Evolutionary conservation across 2,113 vertebrate species (phyloP).

Genomic region (Spilogale gracilis): DNA sequence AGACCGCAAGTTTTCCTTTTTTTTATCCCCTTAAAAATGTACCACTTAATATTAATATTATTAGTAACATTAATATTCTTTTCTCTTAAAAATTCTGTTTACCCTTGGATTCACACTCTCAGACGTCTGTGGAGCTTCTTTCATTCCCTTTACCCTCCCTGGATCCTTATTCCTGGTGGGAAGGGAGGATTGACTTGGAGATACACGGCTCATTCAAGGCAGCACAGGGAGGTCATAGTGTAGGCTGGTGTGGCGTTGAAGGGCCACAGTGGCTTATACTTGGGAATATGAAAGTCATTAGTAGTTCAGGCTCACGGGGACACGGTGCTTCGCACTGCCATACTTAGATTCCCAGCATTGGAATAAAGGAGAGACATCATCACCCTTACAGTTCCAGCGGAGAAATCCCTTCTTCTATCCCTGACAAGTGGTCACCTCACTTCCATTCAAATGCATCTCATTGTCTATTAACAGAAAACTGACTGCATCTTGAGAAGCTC

Average conservation of each 20-base stretch:
- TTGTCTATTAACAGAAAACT: neutral
- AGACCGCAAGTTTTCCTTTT: neutral
- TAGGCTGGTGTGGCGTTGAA: constrained; percentile 35
- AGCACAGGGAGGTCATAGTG: constrained; percentile 4
- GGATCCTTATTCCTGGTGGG: neutral
- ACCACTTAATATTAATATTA: constrained; percentile 1
- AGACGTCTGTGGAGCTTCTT: constrained; percentile 41
- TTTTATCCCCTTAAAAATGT: neutral
- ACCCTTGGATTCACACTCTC: constrained; percentile 21
- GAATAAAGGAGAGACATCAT: constrained; percentile 14
- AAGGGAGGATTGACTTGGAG: neutral
- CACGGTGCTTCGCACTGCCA: neutral
- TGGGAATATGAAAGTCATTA: constrained; percentile 55
- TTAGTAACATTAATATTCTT: neutral
- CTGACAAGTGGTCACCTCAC: neutral
- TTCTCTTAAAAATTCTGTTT: constrained; percentile 12
- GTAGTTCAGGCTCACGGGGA: constrained; percentile 6
- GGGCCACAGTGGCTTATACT: neutral
- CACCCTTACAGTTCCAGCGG: neutral
- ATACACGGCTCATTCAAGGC: neutral
- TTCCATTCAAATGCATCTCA: constrained; percentile 1
- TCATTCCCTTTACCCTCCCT: neutral
- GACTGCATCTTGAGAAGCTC: neutral
- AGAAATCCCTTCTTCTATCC: constrained; percentile 19
- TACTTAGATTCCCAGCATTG: neutral